Percentiles rank a stretch among this genome's conserved stretches.
phyloP scores from a whole-genome alignment of 2,888 invertebrate species.

The Amphipyra tragopoginis region DNA sequence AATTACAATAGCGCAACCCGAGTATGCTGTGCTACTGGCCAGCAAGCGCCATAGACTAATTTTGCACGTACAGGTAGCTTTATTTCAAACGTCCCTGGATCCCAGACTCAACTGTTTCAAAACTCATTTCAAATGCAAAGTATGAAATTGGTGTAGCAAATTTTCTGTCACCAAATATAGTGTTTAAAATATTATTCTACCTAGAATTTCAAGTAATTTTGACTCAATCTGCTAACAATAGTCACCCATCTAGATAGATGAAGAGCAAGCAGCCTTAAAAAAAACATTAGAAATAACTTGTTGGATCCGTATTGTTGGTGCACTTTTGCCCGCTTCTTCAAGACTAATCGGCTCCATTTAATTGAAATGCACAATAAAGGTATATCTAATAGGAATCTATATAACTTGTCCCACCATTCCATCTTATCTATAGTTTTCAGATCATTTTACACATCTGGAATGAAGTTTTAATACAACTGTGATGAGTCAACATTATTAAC shows the following conservation, averaged over 20 bases:
- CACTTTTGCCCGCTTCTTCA: conserved; percentile 31
- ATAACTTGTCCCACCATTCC: conserved; percentile 51
- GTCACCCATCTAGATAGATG: neutral
- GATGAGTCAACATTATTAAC: conserved; percentile 33
- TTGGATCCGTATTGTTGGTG: neutral
- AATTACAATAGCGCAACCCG: no score
- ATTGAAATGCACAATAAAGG: conserved; percentile 63
- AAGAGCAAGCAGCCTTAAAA: neutral
- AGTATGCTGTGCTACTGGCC: no score
- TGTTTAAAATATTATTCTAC: no score
- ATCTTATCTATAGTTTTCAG: conserved; percentile 56
- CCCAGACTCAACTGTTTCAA: no score
- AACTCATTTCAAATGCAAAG: no score
- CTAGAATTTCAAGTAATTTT: no score
- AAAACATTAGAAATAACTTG: neutral
- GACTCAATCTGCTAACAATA: no score
- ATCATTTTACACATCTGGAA: conserved; percentile 62
- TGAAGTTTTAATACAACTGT: conserved; percentile 56
- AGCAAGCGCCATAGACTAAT: no score
- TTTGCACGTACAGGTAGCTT: no score
- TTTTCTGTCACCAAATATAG: no score
- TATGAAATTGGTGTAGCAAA: no score
- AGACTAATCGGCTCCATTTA: conserved; percentile 23
- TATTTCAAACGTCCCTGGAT: no score
- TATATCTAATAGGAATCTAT: conserved; percentile 74